Evolutionary conservation across 2,113 vertebrate species (phyloP), one percentile per base, ranked within the genome.

Genomic region (Herpetotheres cachinnans): DNA sequence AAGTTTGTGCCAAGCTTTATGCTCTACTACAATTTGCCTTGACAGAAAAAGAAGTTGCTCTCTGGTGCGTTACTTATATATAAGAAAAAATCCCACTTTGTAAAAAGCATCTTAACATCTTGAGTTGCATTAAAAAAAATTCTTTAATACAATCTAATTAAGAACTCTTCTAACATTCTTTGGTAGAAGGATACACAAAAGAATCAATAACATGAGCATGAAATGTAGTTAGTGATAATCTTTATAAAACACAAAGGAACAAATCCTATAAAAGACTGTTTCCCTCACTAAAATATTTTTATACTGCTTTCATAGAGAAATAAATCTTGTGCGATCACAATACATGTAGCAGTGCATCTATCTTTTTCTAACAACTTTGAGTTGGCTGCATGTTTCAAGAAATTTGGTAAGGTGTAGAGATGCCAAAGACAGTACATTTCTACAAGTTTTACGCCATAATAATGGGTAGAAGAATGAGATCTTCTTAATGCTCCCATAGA

Each of bases 271-370:
- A 91, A 97, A 95, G 59, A 79, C 55, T 87, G 81, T 85, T 95
- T 96, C 82, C 90, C 83, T 94, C 62, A 69, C 82, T 90, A 94
- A 95, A 82, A 83, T 95, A 80, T 91, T 95, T 84, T 86, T 94
- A 79, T 93, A 65, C 24, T 95, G 85, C 62, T 89, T 95, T 96
- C 26, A 44, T 30, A 69, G 21, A 82, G 10, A 82, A 92, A 69
- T 16, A 87, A 70, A 63, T 50, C 55, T 56, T 56, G 16, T 4
- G 1, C 16, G 20, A 42, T 29, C 49, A 62, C 32, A 11, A 42
- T 42, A 55, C 9, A 11, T 24, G 47, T 27, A 86, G 32, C n/a
- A 62, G 30, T 42, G 13, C 14, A 67, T 81, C 38, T 47, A 11
- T 47, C 6, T 52, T 59, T 73, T 66, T 67, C 74, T 67, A 47